Percentiles rank a stretch among this genome's conserved stretches.
These are phyloP conservation scores for Linnaemya tessellans DNA, from an alignment of 2,888 invertebrate genomes.

Conservation along the genomic window DNA sequence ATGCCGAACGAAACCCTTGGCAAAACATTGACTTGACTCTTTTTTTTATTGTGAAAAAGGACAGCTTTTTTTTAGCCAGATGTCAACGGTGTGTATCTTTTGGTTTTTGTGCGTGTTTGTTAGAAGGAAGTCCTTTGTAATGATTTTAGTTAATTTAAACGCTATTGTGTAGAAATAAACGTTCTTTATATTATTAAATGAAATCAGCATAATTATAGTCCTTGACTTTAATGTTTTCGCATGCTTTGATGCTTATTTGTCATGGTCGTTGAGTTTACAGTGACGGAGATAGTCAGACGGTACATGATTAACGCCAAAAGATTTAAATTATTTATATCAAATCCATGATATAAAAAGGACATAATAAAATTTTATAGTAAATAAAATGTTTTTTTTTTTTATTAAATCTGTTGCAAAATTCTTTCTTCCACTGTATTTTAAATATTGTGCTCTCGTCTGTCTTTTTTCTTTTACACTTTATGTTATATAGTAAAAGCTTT, in stretches of 20 bases:
- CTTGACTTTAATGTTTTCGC: constrained; percentile 62
- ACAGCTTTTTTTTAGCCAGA: constrained; percentile 39
- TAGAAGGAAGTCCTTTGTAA: constrained; percentile 59
- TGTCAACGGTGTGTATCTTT: constrained; percentile 30
- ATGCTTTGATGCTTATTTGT: constrained; percentile 47
- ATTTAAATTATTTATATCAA: not conserved
- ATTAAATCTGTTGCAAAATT: not conserved
- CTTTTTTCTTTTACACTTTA: not conserved
- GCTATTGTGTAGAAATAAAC: constrained; percentile 58
- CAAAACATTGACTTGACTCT: constrained; percentile 31
- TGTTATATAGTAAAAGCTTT: not conserved
- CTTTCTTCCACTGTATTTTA: not conserved
- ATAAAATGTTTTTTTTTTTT: not conserved
- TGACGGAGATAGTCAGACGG: no score
- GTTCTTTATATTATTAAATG: constrained; percentile 34
- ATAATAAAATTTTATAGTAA: not conserved
- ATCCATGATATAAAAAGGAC: not conserved
- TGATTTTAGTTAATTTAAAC: constrained; percentile 65
- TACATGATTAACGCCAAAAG: not conserved
- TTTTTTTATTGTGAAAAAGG: constrained; percentile 6
- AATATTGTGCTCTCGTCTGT: not conserved
- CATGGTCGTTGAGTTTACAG: not conserved
- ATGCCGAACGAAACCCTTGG: constrained; percentile 41
- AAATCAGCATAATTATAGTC: constrained; percentile 58
- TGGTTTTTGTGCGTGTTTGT: constrained; percentile 26